phyloP scores from a whole-genome alignment of 2,113 vertebrate genomes.

The Microtus pennsylvanicus region DNA sequence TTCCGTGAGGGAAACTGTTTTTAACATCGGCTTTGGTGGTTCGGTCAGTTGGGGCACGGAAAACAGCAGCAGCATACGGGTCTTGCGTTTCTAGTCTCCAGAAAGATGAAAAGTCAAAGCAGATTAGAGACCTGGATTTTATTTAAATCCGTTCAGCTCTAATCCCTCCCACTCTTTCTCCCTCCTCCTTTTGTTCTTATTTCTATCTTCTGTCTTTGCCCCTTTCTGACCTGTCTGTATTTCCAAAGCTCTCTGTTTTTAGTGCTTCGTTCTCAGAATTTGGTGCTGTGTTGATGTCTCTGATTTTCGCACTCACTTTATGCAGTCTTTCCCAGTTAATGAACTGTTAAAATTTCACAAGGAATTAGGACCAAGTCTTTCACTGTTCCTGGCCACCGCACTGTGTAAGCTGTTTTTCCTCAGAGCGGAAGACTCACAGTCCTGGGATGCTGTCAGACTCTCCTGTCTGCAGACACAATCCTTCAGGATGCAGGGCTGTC shows the following conservation, averaged over 20 bases:
- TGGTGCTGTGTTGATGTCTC: background rate
- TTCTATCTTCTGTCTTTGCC: constrained; percentile 48
- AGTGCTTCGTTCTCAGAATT: background rate
- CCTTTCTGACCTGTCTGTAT: background rate
- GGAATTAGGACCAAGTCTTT: constrained; percentile 18
- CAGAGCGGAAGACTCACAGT: background rate
- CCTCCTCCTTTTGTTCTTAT: constrained; percentile 59
- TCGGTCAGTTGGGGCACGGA: constrained; percentile 51
- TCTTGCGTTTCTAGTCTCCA: background rate
- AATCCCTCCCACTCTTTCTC: constrained; percentile 44
- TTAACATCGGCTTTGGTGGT: constrained; percentile 56
- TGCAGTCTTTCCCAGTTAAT: constrained; percentile 64
- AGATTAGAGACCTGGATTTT: constrained; percentile 75
- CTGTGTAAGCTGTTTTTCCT: background rate
- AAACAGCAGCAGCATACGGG: background rate
- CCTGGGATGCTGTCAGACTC: background rate
- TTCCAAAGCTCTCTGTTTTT: constrained; percentile 13
- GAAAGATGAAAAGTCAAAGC: constrained; percentile 72
- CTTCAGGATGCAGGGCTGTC: background rate
- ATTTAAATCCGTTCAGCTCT: constrained; percentile 66
- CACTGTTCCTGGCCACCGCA: constrained; percentile 19
- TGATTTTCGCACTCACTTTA: background rate
- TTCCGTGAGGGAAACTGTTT: constrained; percentile 61
- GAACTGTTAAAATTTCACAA: constrained; percentile 69
- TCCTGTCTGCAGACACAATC: background rate